Conservation (phyloP, 2,888 invertebrate genomes). For the Heterodera filipjevi region DNA sequence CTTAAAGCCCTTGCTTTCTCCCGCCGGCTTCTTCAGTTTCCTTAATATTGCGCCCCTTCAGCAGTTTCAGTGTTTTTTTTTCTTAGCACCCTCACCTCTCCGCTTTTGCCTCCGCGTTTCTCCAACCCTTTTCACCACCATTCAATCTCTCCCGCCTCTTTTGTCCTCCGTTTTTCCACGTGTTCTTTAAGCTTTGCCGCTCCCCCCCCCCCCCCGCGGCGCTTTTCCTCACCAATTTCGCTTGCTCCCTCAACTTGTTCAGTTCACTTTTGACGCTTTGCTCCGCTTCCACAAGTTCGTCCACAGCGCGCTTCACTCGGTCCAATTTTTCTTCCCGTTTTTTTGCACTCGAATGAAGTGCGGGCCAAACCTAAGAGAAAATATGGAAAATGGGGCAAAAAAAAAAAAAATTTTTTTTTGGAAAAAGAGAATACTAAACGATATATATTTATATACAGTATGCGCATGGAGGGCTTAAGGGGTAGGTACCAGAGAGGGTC, state of each 20-base stretch:
- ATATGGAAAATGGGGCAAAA: not conserved
- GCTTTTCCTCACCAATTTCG: constrained; percentile 38
- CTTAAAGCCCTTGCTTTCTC: too few relatives aligned
- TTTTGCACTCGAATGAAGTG: constrained; percentile 82
- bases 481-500: too few relatives aligned
- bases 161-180: not conserved
- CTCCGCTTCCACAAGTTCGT: constrained; percentile 80
- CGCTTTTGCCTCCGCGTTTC: too few relatives aligned
- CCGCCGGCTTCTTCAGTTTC: too few relatives aligned
- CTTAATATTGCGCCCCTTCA: too few relatives aligned
- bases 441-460: too few relatives aligned
- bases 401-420: too few relatives aligned
- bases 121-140: not conserved
- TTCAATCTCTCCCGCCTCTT: not conserved
- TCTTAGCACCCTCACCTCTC: too few relatives aligned
- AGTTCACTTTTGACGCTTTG: constrained; percentile 83
- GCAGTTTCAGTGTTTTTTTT: too few relatives aligned
- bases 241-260: constrained; percentile 79
- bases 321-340: constrained; percentile 69
- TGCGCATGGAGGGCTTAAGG: too few relatives aligned
- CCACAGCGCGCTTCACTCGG: constrained; percentile 48
- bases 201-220: not conserved
- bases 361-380: constrained; percentile 77
- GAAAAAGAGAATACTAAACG: too few relatives aligned
- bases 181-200: not conserved